These are phyloP conservation scores for Hyles lineata DNA, from an alignment of 2,888 invertebrate genomes.

Conservation along the genomic window DNA sequence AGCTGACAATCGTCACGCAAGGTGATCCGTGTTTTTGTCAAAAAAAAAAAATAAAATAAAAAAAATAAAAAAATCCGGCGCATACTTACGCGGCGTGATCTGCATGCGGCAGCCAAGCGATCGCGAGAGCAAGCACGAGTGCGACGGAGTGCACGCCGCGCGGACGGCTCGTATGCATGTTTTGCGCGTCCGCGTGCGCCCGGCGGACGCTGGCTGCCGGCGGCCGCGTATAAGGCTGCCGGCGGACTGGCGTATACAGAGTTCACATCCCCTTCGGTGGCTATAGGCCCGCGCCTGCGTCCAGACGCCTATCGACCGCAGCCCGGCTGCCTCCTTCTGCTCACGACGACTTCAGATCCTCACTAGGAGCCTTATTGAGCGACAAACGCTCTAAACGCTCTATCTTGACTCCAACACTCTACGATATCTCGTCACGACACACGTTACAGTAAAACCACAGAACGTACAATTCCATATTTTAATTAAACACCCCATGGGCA, in stretches of 20 bases:
- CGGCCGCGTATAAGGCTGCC: slow-evolving; percentile 73
- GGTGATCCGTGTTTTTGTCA: slow-evolving; percentile 40
- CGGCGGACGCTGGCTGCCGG: slow-evolving; percentile 69
- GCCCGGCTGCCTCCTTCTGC: slow-evolving; percentile 63
- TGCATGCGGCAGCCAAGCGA: slow-evolving; percentile 69
- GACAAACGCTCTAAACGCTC: slow-evolving; percentile 63
- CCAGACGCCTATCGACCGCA: slow-evolving; percentile 69
- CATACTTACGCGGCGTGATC: slow-evolving; percentile 77
- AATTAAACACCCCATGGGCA: neutral
- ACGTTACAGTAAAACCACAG: slow-evolving; percentile 32
- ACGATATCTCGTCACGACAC: slow-evolving; percentile 50
- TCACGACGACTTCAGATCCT: slow-evolving; percentile 64
- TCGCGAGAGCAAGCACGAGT: slow-evolving; percentile 69
- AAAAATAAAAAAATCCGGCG: slow-evolving; percentile 32
- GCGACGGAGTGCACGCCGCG: slow-evolving; percentile 74
- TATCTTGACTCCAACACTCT: slow-evolving; percentile 54
- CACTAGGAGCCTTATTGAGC: slow-evolving; percentile 66
- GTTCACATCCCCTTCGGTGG: slow-evolving; percentile 52
- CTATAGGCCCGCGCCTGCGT: slow-evolving; percentile 70
- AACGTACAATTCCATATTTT: slow-evolving; percentile 41
- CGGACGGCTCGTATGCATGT: slow-evolving; percentile 72
- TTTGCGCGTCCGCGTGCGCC: slow-evolving; percentile 62
- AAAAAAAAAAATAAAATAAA: slow-evolving; percentile 21
- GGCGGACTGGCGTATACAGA: slow-evolving; percentile 68
- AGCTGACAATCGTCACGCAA: slow-evolving; percentile 38